Evolutionary conservation across 2,797 vertebrate species (phyloP), one percentile per base, ranked within the genome.

Genomic region (Bradypodion pumilum): DNA sequence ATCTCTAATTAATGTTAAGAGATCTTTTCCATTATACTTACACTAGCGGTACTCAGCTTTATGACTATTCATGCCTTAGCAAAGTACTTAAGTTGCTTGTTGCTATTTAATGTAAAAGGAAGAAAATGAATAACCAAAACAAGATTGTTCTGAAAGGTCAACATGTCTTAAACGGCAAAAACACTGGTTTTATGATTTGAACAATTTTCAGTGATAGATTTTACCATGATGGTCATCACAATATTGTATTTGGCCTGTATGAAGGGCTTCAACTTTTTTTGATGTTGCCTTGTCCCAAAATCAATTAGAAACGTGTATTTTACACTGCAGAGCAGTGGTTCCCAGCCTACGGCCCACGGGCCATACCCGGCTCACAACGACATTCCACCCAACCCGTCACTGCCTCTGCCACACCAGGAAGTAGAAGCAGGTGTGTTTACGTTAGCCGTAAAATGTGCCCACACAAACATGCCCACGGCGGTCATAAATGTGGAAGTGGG

Each of bases 91-190:
- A 87, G 85, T 68, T 82, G 68, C 66, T 86, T 65, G 72, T 13
- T 89, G 74, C 79, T 89, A 83, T 89, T 91, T 88, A 90, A 81
- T 74, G 70, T 82, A 91, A 89, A 92, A 85, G 89, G 82, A 87
- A 90, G 76, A 85, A 87, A 91, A 0, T 16, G 13, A 88, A 76
- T 25, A 86, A 88, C 91, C 81, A 80, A 90, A 91, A 12, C 40
- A 80, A 80, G 83, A 89, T 82, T 85, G 80, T 32, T 78, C 68
- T n/a, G 70, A 91, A 90, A 91, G 89, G 90, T 92, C 91, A 92
- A 86, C 62, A 7, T 92, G 86, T 88, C 89, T 80, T 46, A 86
- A 78, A 73, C n/a, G 40, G 89, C 89, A 87, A 82, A 35, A 0
- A 21, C 23, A 72, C 89, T 66, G 75, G 42, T 87, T 77, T 76